Conservation (phyloP, 2,888 invertebrate species). For the Leptura quadrifasciata region DNA sequence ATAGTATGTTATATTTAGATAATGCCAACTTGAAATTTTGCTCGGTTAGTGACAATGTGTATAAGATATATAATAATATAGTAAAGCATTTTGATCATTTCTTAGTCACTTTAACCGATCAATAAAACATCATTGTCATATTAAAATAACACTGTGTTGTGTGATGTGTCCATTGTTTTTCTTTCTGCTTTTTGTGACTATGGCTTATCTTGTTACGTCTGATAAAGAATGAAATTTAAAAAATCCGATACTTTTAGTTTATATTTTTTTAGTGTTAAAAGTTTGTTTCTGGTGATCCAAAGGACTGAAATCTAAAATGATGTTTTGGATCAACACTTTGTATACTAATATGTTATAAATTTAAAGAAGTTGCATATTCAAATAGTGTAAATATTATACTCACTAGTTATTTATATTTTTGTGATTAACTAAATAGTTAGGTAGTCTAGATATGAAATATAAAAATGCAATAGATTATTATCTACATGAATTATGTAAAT, state of each 20-base stretch:
- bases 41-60: constrained; percentile 35
- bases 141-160: constrained; percentile 30
- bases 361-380: constrained; percentile 18
- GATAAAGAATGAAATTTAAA: constrained; percentile 53
- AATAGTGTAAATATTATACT: constrained; percentile 37
- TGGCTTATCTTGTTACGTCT: constrained; percentile 30
- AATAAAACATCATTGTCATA: constrained; percentile 33
- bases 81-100: constrained; percentile 29
- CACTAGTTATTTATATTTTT: constrained; percentile 43
- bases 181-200: constrained; percentile 38
- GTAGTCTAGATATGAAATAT: constrained; percentile 53
- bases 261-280: constrained; percentile 42
- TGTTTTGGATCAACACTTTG: constrained; percentile 46
- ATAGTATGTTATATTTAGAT: constrained; percentile 61
- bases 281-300: constrained; percentile 45
- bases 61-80: constrained; percentile 4
- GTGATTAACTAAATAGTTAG: constrained; percentile 51
- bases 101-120: constrained; percentile 15
- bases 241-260: constrained; percentile 26
- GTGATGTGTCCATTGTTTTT: constrained; percentile 44
- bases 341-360: constrained; percentile 27
- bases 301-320: constrained; percentile 50
- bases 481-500: constrained; percentile 15
- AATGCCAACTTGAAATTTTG: constrained; percentile 61
- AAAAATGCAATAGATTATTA: constrained; percentile 37